These are phyloP conservation scores for Amblyjoppa fuscipennis DNA, from an alignment of 2,888 invertebrate species.

Conservation along the genomic window DNA sequence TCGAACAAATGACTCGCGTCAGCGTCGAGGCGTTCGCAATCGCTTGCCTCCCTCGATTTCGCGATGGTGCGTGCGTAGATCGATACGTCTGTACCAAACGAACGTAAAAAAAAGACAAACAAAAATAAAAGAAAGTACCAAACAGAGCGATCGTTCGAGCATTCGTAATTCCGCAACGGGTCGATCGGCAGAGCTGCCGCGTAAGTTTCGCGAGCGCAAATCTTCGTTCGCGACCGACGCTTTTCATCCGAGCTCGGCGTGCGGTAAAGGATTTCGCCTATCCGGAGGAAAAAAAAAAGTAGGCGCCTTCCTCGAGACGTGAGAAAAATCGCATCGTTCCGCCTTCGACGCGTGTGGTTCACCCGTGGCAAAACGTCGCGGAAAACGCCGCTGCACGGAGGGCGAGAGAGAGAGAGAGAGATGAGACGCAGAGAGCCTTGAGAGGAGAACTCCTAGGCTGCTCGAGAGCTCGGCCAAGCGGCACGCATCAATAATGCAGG, in stretches of 20 bases:
- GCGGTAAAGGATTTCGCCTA: neutral
- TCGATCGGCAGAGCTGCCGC: neutral
- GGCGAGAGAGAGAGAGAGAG: neutral
- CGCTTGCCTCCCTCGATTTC: slow-evolving; percentile 15
- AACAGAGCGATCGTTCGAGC: neutral
- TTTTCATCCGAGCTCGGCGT: neutral
- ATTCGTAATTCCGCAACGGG: neutral
- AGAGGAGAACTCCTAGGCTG: slow-evolving; percentile 71
- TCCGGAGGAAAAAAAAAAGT: slow-evolving; percentile 4
- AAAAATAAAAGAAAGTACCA: slow-evolving; percentile 16
- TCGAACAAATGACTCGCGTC: slow-evolving; percentile 77
- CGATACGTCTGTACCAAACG: slow-evolving; percentile 17
- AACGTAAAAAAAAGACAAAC: slow-evolving; percentile 1
- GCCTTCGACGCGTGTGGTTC: slow-evolving; percentile 68
- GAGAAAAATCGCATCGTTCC: slow-evolving; percentile 77
- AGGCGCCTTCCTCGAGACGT: slow-evolving; percentile 32
- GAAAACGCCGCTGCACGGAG: slow-evolving; percentile 36
- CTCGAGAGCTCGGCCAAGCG: slow-evolving; percentile 62
- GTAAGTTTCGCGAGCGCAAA: neutral
- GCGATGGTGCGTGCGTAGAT: slow-evolving; percentile 23
- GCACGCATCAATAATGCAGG: slow-evolving; percentile 80
- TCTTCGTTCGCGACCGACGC: neutral
- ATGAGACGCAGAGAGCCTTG: slow-evolving; percentile 56
- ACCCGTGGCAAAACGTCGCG: slow-evolving; percentile 52
- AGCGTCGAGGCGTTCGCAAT: slow-evolving; percentile 24